phyloP scores from a whole-genome alignment of 2,797 vertebrate genomes.

The Syndactyla subalaris region DNA sequence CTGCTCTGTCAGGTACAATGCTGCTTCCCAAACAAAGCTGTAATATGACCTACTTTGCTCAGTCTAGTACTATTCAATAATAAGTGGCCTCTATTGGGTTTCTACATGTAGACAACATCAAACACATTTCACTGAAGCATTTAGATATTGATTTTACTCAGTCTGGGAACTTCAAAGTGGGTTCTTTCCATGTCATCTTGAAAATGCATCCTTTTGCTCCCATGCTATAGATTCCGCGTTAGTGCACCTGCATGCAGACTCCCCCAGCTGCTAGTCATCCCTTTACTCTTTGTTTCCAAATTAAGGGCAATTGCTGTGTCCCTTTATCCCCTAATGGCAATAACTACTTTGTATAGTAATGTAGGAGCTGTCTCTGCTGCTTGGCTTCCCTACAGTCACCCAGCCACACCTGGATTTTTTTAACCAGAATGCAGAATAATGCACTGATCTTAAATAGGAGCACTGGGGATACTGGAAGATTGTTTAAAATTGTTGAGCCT shows the following conservation, averaged over 20 bases:
- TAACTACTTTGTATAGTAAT: neutral
- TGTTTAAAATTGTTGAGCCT: neutral
- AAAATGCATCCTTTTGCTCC: neutral
- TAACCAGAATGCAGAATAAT: neutral
- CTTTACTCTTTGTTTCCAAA: conserved; percentile 34
- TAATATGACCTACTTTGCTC: conserved; percentile 56
- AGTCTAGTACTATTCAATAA: conserved; percentile 35
- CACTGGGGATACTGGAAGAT: neutral
- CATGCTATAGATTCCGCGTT: neutral
- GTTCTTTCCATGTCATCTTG: conserved; percentile 20
- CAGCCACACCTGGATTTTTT: neutral
- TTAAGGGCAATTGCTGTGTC: neutral
- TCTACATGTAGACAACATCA: conserved; percentile 51
- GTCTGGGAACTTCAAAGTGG: conserved; percentile 29
- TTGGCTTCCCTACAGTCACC: neutral
- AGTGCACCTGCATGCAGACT: neutral
- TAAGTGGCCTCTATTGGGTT: conserved; percentile 37
- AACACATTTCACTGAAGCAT: conserved; percentile 25
- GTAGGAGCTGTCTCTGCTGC: neutral
- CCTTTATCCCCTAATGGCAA: neutral
- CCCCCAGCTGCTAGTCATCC: neutral
- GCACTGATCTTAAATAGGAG: neutral
- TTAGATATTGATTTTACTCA: conserved; percentile 60
- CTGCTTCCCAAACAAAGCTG: conserved; percentile 37
- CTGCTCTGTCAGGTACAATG: conserved; percentile 36